Evolutionary conservation across 2,797 vertebrate genomes (phyloP).

Genomic region (Spizella passerina): DNA sequence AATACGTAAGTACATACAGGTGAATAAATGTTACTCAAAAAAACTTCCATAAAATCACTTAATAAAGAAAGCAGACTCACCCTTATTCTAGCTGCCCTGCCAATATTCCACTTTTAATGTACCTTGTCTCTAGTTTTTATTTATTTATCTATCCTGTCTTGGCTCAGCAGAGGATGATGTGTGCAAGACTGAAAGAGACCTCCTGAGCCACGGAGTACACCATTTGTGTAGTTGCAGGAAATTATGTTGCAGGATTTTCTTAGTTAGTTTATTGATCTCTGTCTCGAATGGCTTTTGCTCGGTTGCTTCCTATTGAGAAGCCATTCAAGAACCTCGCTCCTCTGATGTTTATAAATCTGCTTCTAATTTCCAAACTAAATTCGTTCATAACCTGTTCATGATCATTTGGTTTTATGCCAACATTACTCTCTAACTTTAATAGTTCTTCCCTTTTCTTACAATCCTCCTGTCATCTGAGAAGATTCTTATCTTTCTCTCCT

Average conservation of each 20-base stretch:
- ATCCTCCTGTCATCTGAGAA: neutral
- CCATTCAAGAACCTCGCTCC: neutral
- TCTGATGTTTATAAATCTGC: constrained; percentile 18
- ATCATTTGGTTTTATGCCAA: constrained; percentile 8
- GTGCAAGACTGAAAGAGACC: neutral
- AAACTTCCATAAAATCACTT: neutral
- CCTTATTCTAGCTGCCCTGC: neutral
- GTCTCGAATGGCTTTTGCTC: neutral
- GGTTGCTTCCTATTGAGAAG: constrained; percentile 10
- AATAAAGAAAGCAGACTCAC: neutral
- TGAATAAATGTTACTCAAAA: neutral
- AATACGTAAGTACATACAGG: neutral
- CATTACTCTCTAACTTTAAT: neutral
- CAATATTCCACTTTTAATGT: neutral
- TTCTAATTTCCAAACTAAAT: constrained; percentile 12
- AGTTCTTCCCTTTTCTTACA: neutral
- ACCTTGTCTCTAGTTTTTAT: neutral
- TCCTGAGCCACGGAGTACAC: neutral
- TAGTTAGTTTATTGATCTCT: neutral
- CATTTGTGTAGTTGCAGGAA: neutral
- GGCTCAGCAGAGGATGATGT: neutral
- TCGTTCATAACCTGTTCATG: neutral
- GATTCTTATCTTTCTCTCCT: neutral
- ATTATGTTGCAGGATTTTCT: neutral
- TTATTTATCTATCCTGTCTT: neutral